Evolutionary conservation across 2,797 vertebrate species (phyloP).

Genomic region (Falco peregrinus): DNA sequence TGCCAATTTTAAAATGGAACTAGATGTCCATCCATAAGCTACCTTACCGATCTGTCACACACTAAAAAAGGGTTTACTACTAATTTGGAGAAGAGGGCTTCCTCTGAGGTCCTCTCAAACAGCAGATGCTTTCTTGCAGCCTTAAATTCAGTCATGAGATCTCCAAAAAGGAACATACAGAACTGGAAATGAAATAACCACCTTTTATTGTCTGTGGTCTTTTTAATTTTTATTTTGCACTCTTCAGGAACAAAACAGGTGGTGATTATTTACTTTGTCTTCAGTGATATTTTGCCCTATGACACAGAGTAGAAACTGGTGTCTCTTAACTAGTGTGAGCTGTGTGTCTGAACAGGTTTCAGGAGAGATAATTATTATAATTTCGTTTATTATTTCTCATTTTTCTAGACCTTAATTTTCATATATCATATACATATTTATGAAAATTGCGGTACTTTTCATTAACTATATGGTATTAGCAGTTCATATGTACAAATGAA

Average conservation of each 20-base stretch:
- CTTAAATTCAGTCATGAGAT: not conserved
- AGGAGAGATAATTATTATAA: constrained; percentile 28
- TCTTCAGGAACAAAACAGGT: not conserved
- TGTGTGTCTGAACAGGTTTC: not conserved
- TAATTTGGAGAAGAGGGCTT: not conserved
- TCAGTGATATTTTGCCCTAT: not conserved
- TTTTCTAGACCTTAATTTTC: constrained; percentile 4
- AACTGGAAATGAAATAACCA: not conserved
- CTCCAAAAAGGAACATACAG: not conserved
- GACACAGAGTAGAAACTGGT: not conserved
- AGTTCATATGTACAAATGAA: constrained; percentile 8
- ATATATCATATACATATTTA: not conserved
- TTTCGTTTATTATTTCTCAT: not conserved
- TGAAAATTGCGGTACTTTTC: not conserved
- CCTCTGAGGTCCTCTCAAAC: not conserved
- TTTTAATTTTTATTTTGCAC: not conserved
- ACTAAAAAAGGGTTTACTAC: not conserved
- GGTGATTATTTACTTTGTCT: not conserved
- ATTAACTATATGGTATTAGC: not conserved
- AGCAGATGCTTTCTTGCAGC: not conserved
- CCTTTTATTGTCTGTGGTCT: not conserved
- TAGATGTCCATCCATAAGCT: not conserved
- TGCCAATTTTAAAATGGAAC: not conserved
- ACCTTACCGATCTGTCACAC: not conserved
- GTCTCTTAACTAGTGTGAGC: not conserved